Evolutionary conservation across 2,797 vertebrate species (phyloP).

Genomic region (Falco rusticolus): DNA sequence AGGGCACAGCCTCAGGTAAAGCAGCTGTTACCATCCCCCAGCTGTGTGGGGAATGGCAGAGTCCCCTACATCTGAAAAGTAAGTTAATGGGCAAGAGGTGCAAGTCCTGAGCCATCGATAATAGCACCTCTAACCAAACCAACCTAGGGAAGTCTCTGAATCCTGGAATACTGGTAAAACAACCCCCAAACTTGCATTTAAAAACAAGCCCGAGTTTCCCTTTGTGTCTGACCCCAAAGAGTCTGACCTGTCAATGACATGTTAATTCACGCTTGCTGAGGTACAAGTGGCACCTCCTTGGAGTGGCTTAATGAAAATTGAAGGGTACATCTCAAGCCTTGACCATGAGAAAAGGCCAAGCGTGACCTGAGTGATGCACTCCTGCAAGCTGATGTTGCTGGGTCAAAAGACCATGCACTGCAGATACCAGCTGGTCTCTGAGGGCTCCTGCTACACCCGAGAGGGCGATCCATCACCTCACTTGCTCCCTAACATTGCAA

Average conservation of each 20-base stretch:
- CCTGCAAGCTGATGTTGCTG: neutral
- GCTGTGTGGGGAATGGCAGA: neutral
- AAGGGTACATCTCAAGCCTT: neutral
- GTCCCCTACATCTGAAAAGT: neutral
- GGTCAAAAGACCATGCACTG: neutral
- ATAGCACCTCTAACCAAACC: neutral
- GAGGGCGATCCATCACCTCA: neutral
- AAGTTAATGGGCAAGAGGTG: neutral
- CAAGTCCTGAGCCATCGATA: neutral
- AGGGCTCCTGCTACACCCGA: neutral
- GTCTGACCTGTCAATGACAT: neutral
- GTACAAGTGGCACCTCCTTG: neutral
- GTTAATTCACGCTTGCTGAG: neutral
- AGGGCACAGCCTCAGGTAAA: neutral
- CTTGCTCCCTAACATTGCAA: neutral
- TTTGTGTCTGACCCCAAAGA: neutral
- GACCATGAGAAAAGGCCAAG: neutral
- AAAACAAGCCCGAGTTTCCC: neutral
- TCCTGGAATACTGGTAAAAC: neutral
- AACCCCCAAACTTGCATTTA: neutral
- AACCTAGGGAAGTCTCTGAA: neutral
- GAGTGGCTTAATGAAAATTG: constrained; percentile 1
- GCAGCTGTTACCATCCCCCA: neutral
- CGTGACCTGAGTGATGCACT: neutral
- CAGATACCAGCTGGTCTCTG: neutral